Percentiles rank a stretch among this genome's conserved stretches.
phyloP scores from a whole-genome alignment of 2,797 vertebrate species.

The Balearica regulorum region DNA sequence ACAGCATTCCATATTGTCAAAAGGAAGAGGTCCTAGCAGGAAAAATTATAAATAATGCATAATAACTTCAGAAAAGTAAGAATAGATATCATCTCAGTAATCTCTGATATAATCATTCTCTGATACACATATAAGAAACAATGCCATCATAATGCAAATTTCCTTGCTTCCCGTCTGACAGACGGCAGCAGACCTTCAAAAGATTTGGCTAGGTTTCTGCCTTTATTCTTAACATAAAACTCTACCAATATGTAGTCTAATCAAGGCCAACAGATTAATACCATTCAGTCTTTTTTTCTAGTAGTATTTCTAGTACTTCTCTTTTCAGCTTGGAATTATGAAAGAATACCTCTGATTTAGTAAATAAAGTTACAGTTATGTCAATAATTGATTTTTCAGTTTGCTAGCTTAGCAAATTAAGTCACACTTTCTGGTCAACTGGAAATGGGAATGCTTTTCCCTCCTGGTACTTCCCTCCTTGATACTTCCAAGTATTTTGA shows the following conservation, averaged over 20 bases:
- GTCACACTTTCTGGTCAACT: not conserved
- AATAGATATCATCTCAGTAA: not conserved
- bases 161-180: not conserved
- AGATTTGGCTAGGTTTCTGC: not conserved
- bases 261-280: not conserved
- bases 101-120: not conserved
- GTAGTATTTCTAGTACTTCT: not conserved
- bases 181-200: not conserved
- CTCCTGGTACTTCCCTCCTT: not conserved
- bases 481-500: not conserved
- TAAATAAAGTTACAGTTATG: not conserved
- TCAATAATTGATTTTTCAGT: not conserved
- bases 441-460: not conserved
- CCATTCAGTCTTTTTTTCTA: not conserved
- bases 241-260: not conserved
- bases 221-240: not conserved
- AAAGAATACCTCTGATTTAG: not conserved
- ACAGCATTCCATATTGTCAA: not conserved
- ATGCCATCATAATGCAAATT: not conserved
- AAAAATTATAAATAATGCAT: slow-evolving; percentile 7
- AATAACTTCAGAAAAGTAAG: slow-evolving; percentile 27
- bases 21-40: slow-evolving; percentile 1
- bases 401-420: not conserved
- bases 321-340: not conserved
- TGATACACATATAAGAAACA: not conserved